These are phyloP conservation scores for Nasonia vitripennis DNA, from an alignment of 1,140 invertebrate genomes.

Conservation along the genomic window DNA sequence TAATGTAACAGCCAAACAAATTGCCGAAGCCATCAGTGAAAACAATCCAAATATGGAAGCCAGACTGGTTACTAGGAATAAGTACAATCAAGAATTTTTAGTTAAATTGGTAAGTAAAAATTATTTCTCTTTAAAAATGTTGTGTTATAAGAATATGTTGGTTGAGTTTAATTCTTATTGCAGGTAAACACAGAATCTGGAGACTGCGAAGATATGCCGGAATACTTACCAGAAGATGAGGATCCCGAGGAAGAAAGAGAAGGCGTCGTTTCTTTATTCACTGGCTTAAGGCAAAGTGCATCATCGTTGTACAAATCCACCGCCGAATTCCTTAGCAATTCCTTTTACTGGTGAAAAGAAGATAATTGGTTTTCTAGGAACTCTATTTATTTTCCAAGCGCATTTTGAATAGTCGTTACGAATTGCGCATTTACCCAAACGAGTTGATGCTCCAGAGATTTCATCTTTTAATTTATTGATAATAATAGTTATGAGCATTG, in stretches of 20 bases:
- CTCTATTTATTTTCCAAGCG: slow-evolving; percentile 49
- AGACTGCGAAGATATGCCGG: slow-evolving; percentile 70
- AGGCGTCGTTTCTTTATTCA: slow-evolving; percentile 72
- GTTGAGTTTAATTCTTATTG: slow-evolving; percentile 43
- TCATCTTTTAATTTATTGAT: slow-evolving; percentile 37
- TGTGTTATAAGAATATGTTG: neutral
- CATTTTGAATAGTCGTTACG: slow-evolving; percentile 29
- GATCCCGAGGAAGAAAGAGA: slow-evolving; percentile 70
- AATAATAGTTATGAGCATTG: slow-evolving; percentile 37
- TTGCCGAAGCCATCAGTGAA: slow-evolving; percentile 71
- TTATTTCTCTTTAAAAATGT: slow-evolving; percentile 4
- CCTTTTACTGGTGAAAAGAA: slow-evolving; percentile 72
- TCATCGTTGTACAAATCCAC: slow-evolving; percentile 73
- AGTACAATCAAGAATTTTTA: slow-evolving; percentile 74
- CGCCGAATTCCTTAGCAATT: slow-evolving; percentile 71
- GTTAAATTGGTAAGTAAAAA: slow-evolving; percentile 66
- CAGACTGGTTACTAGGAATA: slow-evolving; percentile 73
- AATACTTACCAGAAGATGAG: slow-evolving; percentile 72
- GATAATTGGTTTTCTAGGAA: slow-evolving; percentile 52
- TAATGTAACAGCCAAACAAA: slow-evolving; percentile 71
- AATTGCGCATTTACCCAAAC: slow-evolving; percentile 44
- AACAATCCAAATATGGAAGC: slow-evolving; percentile 72
- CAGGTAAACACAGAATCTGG: slow-evolving; percentile 65
- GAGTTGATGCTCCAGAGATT: slow-evolving; percentile 41
- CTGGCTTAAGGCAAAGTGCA: slow-evolving; percentile 72